Percentiles rank a stretch among this genome's conserved stretches.
phyloP scores from a whole-genome alignment of 2,888 invertebrate species.

The Hypercompe scribonia region DNA sequence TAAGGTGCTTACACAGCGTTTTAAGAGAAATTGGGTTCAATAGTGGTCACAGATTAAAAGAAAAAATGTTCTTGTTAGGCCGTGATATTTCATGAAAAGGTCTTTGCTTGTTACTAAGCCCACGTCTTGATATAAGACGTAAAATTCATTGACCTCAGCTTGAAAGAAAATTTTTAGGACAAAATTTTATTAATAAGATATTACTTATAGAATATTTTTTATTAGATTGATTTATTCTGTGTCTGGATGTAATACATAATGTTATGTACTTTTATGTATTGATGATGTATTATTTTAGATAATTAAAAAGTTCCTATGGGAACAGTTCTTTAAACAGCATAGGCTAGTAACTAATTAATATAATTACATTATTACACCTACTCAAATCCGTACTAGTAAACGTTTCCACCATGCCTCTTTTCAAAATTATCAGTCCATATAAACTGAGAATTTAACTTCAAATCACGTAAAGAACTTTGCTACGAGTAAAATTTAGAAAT shows the following conservation, averaged over 20 bases:
- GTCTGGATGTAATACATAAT: no score
- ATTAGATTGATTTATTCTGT: background rate
- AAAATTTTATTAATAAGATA: background rate
- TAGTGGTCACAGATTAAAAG: slow-evolving; percentile 15
- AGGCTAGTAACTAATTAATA: no score
- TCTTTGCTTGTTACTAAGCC: slow-evolving; percentile 3
- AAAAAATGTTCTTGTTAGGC: slow-evolving; percentile 10
- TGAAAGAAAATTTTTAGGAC: background rate
- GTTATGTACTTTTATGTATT: no score
- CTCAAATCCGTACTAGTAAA: background rate
- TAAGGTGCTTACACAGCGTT: slow-evolving; percentile 10
- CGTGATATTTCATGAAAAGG: slow-evolving; percentile 7
- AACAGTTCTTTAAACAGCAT: no score
- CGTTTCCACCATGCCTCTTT: background rate
- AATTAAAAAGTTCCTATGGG: no score
- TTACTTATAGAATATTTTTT: background rate
- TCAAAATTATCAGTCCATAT: background rate
- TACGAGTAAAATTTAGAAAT: background rate
- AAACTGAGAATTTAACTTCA: background rate
- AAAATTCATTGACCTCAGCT: background rate
- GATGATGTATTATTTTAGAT: no score
- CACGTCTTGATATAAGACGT: background rate
- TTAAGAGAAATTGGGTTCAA: slow-evolving; percentile 13
- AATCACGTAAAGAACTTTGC: background rate
- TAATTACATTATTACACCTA: background rate